Conservation (phyloP, 2,888 invertebrate species). For the Cacoxenus indagator region DNA sequence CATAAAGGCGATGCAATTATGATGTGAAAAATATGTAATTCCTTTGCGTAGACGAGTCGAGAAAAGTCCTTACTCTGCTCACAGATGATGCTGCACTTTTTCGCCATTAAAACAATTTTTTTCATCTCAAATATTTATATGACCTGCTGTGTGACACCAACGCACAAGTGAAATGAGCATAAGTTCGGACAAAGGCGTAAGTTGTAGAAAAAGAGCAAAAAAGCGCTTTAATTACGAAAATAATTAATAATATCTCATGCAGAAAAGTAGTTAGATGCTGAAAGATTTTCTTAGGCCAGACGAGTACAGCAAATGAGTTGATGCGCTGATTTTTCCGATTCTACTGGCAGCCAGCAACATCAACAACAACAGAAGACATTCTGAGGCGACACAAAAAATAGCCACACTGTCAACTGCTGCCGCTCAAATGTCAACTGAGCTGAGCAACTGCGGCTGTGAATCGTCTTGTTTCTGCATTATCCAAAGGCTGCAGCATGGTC, state of each 20-base stretch:
- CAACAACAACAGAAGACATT: neutral
- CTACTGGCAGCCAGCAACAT: neutral
- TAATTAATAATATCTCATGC: conserved; percentile 52
- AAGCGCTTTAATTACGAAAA: conserved; percentile 57
- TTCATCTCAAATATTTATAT: neutral
- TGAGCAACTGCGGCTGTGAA: neutral
- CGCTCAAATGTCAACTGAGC: conserved; percentile 13
- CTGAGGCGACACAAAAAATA: neutral
- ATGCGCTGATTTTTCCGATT: too few relatives aligned
- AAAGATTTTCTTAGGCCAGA: neutral
- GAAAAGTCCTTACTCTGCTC: conserved; percentile 43
- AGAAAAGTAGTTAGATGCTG: conserved; percentile 10
- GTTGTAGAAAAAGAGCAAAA: conserved; percentile 34
- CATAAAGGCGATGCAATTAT: conserved; percentile 43
- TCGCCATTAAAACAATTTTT: neutral
- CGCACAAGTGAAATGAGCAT: neutral
- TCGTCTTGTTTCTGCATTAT: conserved; percentile 10
- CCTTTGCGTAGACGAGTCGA: neutral
- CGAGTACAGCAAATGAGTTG: neutral
- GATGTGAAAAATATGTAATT: conserved; percentile 44
- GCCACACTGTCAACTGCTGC: conserved; percentile 18
- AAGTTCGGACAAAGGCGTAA: neutral
- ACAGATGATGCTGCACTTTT: conserved; percentile 47
- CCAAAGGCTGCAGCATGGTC: conserved; percentile 1
- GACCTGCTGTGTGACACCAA: neutral